Conservation (phyloP, 2,888 invertebrate species). For the Scaptomyza cyrtandrae region DNA sequence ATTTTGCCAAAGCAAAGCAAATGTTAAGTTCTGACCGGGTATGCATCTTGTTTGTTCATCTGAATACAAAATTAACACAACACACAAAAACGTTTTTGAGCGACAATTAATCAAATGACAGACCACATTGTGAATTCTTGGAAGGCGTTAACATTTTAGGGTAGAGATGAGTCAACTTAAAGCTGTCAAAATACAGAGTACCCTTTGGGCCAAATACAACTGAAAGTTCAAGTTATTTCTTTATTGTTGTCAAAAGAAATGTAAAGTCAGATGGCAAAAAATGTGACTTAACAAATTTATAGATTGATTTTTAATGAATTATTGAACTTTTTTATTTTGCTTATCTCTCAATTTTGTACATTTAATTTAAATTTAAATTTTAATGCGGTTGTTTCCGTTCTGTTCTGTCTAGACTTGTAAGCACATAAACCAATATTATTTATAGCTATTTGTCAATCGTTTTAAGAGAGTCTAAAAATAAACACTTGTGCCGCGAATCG, state of each 20-base stretch:
- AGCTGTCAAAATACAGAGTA: slow-evolving; percentile 17
- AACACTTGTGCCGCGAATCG: background rate
- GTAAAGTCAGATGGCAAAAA: too few relatives aligned
- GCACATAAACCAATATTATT: slow-evolving; percentile 22
- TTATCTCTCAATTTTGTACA: background rate
- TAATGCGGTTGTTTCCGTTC: slow-evolving; percentile 23
- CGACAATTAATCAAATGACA: slow-evolving; percentile 60
- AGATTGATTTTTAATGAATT: too few relatives aligned
- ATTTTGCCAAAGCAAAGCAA: slow-evolving; percentile 26
- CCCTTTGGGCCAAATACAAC: slow-evolving; percentile 21
- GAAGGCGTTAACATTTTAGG: slow-evolving; percentile 51
- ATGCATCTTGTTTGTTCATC: slow-evolving; percentile 25
- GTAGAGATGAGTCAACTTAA: slow-evolving; percentile 46
- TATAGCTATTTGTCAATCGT: slow-evolving; percentile 27
- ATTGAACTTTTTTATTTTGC: background rate
- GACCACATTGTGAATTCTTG: slow-evolving; percentile 53
- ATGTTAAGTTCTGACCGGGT: slow-evolving; percentile 36
- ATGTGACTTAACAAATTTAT: too few relatives aligned
- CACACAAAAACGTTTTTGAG: slow-evolving; percentile 2
- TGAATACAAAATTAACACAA: slow-evolving; percentile 12
- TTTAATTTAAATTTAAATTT: slow-evolving; percentile 8
- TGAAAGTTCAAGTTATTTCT: slow-evolving; percentile 28
- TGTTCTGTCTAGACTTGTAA: slow-evolving; percentile 15
- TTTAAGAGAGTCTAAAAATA: slow-evolving; percentile 25
- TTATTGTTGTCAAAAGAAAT: too few relatives aligned